Conservation (phyloP, 2,797 vertebrate species). For the Stomatorhinus walkeri region DNA sequence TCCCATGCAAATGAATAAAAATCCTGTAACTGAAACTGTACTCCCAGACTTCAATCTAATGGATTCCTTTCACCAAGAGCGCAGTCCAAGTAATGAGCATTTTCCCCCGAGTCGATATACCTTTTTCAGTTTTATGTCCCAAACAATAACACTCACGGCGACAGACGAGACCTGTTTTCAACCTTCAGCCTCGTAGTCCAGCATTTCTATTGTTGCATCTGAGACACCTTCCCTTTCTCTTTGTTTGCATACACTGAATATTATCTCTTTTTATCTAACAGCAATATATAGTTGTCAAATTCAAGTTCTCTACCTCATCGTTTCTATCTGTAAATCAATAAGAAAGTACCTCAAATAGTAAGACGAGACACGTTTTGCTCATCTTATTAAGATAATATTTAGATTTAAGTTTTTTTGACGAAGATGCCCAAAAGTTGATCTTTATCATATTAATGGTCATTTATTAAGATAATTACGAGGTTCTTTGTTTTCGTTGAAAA, state of each 20-base stretch:
- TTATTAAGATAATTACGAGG: neutral
- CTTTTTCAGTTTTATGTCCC: slow-evolving; percentile 8
- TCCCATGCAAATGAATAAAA: slow-evolving; percentile 15
- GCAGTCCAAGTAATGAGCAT: slow-evolving; percentile 27
- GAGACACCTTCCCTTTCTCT: slow-evolving; percentile 22
- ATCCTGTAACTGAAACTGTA: slow-evolving; percentile 14
- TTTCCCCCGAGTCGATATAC: neutral
- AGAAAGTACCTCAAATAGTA: neutral
- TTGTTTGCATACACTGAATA: slow-evolving; percentile 4
- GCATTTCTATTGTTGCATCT: slow-evolving; percentile 10
- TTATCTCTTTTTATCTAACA: neutral
- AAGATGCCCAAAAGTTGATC: neutral
- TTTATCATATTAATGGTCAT: neutral
- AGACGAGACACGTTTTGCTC: neutral
- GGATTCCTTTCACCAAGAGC: slow-evolving; percentile 16
- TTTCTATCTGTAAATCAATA: neutral
- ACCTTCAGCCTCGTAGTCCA: neutral
- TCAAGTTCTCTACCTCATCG: neutral
- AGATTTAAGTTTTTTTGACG: neutral
- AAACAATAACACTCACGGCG: neutral
- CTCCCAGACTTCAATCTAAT: slow-evolving; percentile 5
- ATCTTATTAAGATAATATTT: neutral
- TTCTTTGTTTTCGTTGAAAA: slow-evolving; percentile 7
- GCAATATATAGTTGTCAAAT: neutral
- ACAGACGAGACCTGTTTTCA: slow-evolving; percentile 18